Conservation (phyloP, 2,888 invertebrate genomes). For the Calliphora vomitoria region DNA sequence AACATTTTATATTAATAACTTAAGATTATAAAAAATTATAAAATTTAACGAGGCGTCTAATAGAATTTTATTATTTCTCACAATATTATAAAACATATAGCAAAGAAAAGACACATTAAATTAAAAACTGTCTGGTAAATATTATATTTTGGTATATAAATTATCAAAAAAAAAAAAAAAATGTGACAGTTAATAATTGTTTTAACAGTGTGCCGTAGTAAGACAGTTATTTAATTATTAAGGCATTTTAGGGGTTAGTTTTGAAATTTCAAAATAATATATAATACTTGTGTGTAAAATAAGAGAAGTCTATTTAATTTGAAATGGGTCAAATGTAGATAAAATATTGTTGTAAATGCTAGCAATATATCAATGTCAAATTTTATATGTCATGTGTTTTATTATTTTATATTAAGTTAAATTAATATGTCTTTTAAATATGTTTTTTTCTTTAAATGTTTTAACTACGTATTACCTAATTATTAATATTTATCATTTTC, state of each 20-base stretch:
- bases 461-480: slow-evolving; percentile 9
- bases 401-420: slow-evolving; percentile 7
- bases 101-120: background rate
- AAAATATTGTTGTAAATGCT: slow-evolving; percentile 11
- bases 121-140: background rate
- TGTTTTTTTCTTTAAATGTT: background rate
- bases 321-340: slow-evolving; percentile 52
- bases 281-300: background rate
- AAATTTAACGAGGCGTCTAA: slow-evolving; percentile 64
- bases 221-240: no score
- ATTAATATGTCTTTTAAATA: background rate
- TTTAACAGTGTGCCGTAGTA: background rate
- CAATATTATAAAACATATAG: background rate
- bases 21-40: slow-evolving; percentile 45
- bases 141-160: slow-evolving; percentile 35
- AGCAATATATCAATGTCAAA: slow-evolving; percentile 52
- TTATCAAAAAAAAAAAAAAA: slow-evolving; percentile 16
- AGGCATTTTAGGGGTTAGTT: slow-evolving; percentile 43
- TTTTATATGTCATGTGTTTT: background rate
- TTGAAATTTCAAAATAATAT: background rate
- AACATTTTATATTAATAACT: slow-evolving; percentile 2
- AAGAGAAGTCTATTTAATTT: background rate
- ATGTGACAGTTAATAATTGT: slow-evolving; percentile 3
- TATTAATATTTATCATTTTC: slow-evolving; percentile 10
- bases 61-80: slow-evolving; percentile 30